These are phyloP conservation scores for Leptosomus discolor DNA, from an alignment of 2,113 vertebrate genomes.

Conservation along the genomic window DNA sequence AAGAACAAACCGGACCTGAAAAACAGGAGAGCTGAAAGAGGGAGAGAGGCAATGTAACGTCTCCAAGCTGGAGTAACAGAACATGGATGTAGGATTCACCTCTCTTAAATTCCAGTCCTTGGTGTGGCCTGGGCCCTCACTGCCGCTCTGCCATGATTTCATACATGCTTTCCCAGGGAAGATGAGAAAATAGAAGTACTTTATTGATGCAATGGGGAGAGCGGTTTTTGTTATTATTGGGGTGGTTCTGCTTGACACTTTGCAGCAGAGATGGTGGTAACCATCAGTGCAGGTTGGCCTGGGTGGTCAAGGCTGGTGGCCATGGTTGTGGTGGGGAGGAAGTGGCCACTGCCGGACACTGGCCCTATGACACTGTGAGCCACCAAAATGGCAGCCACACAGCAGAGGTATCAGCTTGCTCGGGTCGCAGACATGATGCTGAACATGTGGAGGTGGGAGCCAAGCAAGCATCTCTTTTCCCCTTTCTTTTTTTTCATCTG, in stretches of 20 bases:
- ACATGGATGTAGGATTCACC: neutral
- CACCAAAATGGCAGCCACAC: rapidly evolving
- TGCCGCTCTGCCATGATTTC: neutral
- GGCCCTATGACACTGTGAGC: rapidly evolving
- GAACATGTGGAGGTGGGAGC: neutral
- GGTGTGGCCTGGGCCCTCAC: neutral
- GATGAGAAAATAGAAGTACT: rapidly evolving
- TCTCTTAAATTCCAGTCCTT: neutral
- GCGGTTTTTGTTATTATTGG: neutral
- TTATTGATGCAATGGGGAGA: neutral
- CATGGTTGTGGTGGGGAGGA: rapidly evolving
- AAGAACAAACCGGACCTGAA: neutral
- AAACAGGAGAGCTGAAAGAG: neutral
- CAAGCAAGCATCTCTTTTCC: neutral
- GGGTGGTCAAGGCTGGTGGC: neutral
- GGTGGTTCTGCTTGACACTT: rapidly evolving
- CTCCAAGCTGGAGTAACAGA: neutral
- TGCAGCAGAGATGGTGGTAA: neutral
- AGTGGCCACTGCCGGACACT: neutral
- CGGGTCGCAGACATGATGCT: neutral
- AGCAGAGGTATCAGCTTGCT: neutral
- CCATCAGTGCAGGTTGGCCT: neutral
- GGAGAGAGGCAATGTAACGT: neutral
- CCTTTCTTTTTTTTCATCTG: conserved; percentile 23
- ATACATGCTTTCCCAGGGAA: neutral